Evolutionary conservation across 2,888 invertebrate genomes (phyloP), one percentile per base, ranked within the genome.

Genomic region (Patella ulyssiponensis): DNA sequence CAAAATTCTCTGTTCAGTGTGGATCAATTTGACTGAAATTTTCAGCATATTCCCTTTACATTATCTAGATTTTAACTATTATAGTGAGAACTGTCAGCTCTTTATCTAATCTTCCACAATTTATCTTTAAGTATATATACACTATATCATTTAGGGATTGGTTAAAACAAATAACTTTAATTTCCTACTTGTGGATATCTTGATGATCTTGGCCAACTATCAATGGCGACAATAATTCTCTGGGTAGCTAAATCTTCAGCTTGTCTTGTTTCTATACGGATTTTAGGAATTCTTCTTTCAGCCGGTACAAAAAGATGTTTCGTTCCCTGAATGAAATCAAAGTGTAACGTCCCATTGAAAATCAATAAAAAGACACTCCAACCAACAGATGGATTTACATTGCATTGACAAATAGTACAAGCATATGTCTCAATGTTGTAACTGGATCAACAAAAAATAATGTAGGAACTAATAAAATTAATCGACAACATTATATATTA

Each of bases 211-310:
- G 98, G 98, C 99, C 99, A 99, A 3, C 95, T 95, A 93, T 99
- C 99, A 69, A 99, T 96, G 0, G 97, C 96, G 0, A 99, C 98
- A 17, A 99, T 95, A 72, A 99, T 96, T 79, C 98, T 94, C 90
- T 98, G 97, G 56, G 95, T 94, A 23, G 94, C 94, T 76, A 98
- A 93, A 79, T 86, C 82, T 44, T 95, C 95, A 0, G 96, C 92
- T 92, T 98, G 98, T 1, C 98, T 94, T 0, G 98, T 99, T 92
- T 99, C 98, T 75, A 99, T 97, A 53, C 98, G 94, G 70, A 99
- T 96, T 91, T 97, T 96, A 0, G 99, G 99, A 79, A 99, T 96
- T 84, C 96, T 95, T 80, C 95, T 94, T 90, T 99, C 98, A 0
- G 98, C 97, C 33, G 99, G 98, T 2, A 97, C 94, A 92, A 99